These are phyloP conservation scores for Drosophila truncata DNA, from an alignment of 1,140 invertebrate species.

Conservation along the genomic window DNA sequence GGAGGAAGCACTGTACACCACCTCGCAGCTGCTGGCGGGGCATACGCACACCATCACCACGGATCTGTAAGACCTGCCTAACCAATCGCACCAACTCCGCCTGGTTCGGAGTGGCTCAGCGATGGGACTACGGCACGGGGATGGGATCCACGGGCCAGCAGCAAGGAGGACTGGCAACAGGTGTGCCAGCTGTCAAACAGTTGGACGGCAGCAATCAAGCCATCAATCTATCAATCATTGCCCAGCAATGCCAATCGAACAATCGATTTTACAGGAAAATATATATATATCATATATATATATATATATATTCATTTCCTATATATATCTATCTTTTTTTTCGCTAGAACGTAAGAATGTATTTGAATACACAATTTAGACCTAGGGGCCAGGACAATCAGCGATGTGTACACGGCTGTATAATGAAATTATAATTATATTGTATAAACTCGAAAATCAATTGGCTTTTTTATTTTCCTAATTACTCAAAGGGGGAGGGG, in stretches of 20 bases:
- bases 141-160: slow-evolving; percentile 4
- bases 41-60: slow-evolving; percentile 69
- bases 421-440: slow-evolving; percentile 39
- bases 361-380: slow-evolving; percentile 14
- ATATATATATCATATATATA: background rate
- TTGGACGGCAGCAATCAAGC: slow-evolving; percentile 23
- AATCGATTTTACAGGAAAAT: slow-evolving; percentile 12
- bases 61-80: slow-evolving; percentile 44
- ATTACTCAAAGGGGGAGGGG: background rate
- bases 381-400: slow-evolving; percentile 8
- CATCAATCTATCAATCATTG: slow-evolving; percentile 27
- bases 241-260: slow-evolving; percentile 36
- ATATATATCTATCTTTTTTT: slow-evolving; percentile 9
- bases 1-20: slow-evolving; percentile 16
- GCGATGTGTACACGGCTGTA: slow-evolving; percentile 24
- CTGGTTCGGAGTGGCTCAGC: slow-evolving; percentile 43
- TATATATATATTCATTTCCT: background rate
- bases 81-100: slow-evolving; percentile 50
- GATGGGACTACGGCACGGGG: background rate
- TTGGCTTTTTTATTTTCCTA: slow-evolving; percentile 19
- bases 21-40: slow-evolving; percentile 46
- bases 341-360: slow-evolving; percentile 6
- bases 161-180: slow-evolving; percentile 65
- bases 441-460: background rate
- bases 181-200: slow-evolving; percentile 64